Base-by-base conservation (phyloP, 2,113 vertebrate species). In the Rhea pennata region DNA sequence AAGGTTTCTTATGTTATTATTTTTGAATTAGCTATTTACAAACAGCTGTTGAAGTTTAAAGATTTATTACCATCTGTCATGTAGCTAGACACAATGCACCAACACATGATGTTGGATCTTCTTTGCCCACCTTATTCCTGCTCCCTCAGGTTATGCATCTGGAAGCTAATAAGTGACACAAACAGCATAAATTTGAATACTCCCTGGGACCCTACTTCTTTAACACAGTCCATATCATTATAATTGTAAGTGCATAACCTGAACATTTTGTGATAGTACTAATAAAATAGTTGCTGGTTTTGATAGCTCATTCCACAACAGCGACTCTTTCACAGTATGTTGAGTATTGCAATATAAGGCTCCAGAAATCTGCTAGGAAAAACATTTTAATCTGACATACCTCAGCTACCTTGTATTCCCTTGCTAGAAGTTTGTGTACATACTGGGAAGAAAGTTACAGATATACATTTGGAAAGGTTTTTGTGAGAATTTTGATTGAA, bases 401-500 rank as follows among this genome's bases (percentile, higher is more conserved):
- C 40, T 92, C 17, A 17, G 31, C 36, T 92, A 44, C 39, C 5
- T 71, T 92, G 39, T 42, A 46, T 22, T 82, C 23, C 44, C 42
- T 86, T 56, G 33, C 51, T 72, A 44, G 22, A 82, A 10, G 62
- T 73, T 70, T 27, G 5, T 29, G 44, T 58, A 95, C 84, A 48
- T 64, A 81, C 44, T 10, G 33, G 8, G 51, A 33, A 44, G 53
- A 70, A 93, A 92, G 80, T 91, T 95, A 54, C 17, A 91, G 31
- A 40, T 16, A 6, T 4, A 16, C 23, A 31, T 74, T 40, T 70
- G 27, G 73, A 75, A 89, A 42, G 73, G n/a, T 14, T 36, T 69
- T 67, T 70, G 61, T 86, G 50, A 87, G 76, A 96, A 90, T 84
- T 93, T 56, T 84, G 61, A 73, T 20, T 70, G 86, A 96, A 84